Conservation (phyloP, 2,888 invertebrate species). For the Drosophila monieri region DNA sequence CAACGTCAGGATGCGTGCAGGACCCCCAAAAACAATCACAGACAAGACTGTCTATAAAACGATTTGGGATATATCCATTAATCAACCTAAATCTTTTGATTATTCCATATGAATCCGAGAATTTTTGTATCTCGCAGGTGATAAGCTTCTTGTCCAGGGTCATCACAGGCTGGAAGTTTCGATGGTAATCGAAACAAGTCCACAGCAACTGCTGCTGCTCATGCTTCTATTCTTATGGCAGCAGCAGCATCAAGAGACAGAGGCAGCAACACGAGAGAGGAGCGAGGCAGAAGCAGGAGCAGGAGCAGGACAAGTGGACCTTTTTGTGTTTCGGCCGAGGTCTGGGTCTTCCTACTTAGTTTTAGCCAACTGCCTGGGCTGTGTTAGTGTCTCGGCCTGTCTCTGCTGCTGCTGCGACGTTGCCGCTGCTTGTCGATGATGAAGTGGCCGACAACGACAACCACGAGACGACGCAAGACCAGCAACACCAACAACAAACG, state of each 20-base stretch:
- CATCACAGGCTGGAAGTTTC: not conserved
- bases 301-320: conserved; percentile 30
- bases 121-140: too few species aligned
- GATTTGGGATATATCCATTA: too few species aligned
- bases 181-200: not conserved
- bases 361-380: conserved; percentile 62
- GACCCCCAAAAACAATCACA: too few species aligned
- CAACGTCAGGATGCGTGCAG: not conserved
- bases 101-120: too few species aligned
- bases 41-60: too few species aligned
- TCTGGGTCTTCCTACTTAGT: conserved; percentile 57
- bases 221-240: not conserved
- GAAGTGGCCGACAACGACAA: conserved; percentile 62
- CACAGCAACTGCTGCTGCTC: not conserved
- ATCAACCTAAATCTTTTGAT: too few species aligned
- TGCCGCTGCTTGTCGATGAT: conserved; percentile 69
- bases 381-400: conserved; percentile 13
- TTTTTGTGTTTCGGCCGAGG: conserved; percentile 38
- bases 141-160: too few species aligned
- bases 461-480: conserved; percentile 47
- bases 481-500: conserved; percentile 26
- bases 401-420: conserved; percentile 18
- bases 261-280: not conserved
- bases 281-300: not conserved
- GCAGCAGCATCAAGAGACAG: not conserved